Conservation (phyloP, 2,888 invertebrate genomes). For the Pristionchus maxplancki region DNA sequence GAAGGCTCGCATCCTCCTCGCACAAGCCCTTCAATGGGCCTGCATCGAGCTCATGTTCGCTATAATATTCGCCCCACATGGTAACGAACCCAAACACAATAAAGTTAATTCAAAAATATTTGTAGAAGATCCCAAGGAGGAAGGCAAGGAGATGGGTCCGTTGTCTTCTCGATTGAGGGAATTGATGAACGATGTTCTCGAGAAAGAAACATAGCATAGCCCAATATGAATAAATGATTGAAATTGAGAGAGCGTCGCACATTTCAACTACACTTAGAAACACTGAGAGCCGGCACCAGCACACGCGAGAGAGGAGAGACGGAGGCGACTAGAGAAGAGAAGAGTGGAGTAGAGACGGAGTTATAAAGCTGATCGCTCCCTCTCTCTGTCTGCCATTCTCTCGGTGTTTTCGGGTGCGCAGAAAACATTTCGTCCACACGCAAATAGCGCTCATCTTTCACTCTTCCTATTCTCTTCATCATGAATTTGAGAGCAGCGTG, state of each 20-base stretch:
- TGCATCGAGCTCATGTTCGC: background rate
- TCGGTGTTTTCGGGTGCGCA: background rate
- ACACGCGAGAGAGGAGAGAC: constrained; percentile 17
- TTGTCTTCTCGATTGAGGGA: background rate
- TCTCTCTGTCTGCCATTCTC: background rate
- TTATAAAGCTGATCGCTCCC: background rate
- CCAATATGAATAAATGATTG: background rate
- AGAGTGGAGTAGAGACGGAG: constrained; percentile 37
- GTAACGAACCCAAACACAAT: background rate
- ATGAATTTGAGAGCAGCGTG: background rate
- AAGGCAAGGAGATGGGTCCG: background rate
- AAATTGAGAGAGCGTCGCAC: background rate
- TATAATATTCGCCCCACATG: background rate
- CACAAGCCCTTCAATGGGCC: background rate
- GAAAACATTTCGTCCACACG: background rate
- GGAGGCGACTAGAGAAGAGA: background rate
- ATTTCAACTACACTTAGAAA: background rate
- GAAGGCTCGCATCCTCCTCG: background rate
- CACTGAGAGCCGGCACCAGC: background rate
- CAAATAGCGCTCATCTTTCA: background rate
- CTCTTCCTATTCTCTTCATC: background rate
- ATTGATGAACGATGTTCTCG: background rate
- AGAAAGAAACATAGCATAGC: background rate
- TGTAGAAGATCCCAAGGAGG: background rate
- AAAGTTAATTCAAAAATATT: background rate